These are phyloP conservation scores for Girardia tigrina DNA, from an alignment of 2,888 invertebrate species.

Conservation along the genomic window DNA sequence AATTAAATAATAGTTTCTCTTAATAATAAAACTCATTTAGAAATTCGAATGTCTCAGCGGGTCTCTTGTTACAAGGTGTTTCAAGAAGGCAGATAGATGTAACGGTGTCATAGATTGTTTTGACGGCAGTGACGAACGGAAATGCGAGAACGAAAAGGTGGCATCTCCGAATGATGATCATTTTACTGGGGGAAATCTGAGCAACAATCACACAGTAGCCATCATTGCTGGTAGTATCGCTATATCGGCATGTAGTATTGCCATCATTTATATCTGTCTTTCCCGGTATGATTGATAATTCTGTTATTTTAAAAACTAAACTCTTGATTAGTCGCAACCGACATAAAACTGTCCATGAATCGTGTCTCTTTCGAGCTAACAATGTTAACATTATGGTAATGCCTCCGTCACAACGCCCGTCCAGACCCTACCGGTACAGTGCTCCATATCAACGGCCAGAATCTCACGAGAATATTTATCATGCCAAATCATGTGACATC, in stretches of 20 bases:
- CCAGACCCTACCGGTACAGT: not conserved
- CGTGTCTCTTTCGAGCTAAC: slow-evolving; percentile 5
- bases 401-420: not conserved
- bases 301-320: not conserved
- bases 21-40: too few relatives aligned
- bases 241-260: not conserved
- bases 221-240: not conserved
- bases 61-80: not conserved
- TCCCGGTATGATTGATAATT: not conserved
- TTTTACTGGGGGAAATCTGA: not conserved
- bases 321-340: not conserved
- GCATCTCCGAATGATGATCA: not conserved
- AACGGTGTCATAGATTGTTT: not conserved
- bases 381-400: slow-evolving; percentile 1
- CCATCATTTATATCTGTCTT: not conserved
- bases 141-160: not conserved
- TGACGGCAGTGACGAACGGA: not conserved
- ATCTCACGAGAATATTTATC: not conserved
- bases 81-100: not conserved
- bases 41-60: slow-evolving; percentile 8
- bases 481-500: slow-evolving; percentile 15
- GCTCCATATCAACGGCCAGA: not conserved
- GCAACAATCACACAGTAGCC: not conserved
- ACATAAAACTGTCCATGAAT: not conserved
- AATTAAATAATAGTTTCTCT: too few relatives aligned